Evolutionary conservation across 2,113 vertebrate species (phyloP).

Genomic region (Syrmaticus mikado): DNA sequence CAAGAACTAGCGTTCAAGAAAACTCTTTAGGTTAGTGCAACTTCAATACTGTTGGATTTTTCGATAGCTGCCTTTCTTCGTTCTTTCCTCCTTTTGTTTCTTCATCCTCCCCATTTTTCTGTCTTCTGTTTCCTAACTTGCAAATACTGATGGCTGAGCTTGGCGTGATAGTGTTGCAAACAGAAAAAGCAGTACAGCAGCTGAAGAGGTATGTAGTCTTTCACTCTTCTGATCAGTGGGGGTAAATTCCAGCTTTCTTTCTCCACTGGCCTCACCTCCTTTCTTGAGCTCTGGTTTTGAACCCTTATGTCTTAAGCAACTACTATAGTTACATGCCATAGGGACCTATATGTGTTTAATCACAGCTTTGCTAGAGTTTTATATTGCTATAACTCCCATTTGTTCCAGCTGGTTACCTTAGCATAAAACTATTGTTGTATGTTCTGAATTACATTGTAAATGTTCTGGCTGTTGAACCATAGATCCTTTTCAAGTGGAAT

Average conservation of each 20-base stretch:
- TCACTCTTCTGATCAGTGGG: not conserved
- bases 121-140: not conserved
- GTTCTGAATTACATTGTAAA: not conserved
- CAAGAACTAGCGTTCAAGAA: not conserved
- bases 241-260: not conserved
- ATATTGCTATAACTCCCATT: slow-evolving; percentile 14
- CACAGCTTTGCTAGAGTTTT: slow-evolving; percentile 39
- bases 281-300: slow-evolving; percentile 17
- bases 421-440: slow-evolving; percentile 8
- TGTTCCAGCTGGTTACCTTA: slow-evolving; percentile 49
- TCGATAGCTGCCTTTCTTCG: not conserved
- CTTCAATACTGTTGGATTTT: not conserved
- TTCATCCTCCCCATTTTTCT: not conserved
- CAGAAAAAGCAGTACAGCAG: not conserved
- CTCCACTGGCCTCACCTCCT: not conserved
- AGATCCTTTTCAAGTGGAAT: not conserved
- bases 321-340: not conserved
- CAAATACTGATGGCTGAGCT: not conserved
- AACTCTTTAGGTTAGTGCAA: not conserved
- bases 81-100: not conserved
- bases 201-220: not conserved
- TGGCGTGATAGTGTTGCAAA: not conserved
- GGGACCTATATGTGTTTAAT: slow-evolving; percentile 35
- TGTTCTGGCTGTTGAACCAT: slow-evolving; percentile 38
- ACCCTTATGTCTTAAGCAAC: not conserved